Evolutionary conservation across 2,888 invertebrate species (phyloP).

Genomic region (Rhaphigaster nebulosa): DNA sequence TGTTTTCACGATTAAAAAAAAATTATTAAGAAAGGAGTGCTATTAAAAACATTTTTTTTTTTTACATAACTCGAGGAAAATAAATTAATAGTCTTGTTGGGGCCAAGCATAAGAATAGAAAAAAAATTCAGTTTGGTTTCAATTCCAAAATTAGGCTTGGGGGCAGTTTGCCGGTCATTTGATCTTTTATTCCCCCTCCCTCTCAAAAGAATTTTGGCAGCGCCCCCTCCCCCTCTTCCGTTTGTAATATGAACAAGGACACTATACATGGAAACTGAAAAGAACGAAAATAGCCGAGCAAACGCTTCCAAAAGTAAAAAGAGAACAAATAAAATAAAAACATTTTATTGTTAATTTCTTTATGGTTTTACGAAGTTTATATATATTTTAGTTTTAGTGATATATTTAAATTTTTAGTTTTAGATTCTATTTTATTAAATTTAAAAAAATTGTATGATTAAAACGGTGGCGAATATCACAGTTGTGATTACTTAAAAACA

Average conservation of each 20-base stretch:
- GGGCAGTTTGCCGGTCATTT: conserved; percentile 11
- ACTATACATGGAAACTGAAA: background rate
- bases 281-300: background rate
- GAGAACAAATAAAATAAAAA: background rate
- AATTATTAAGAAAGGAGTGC: background rate
- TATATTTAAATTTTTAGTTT: background rate
- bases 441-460: too few species aligned
- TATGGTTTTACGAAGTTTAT: background rate
- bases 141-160: conserved; percentile 30
- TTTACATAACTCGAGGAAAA: background rate
- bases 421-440: too few species aligned
- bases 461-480: too few species aligned
- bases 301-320: background rate
- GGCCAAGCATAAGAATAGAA: background rate
- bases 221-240: background rate
- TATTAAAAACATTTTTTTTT: background rate
- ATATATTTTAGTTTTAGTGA: background rate
- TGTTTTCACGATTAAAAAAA: background rate
- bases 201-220: background rate
- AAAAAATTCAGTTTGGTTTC: background rate
- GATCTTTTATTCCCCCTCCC: conserved; percentile 2
- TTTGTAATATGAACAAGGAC: conserved; percentile 6
- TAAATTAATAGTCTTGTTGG: background rate
- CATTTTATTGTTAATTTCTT: background rate
- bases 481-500: background rate